Evolutionary conservation across 2,888 invertebrate species (phyloP).

Genomic region (Stenurella melanura): DNA sequence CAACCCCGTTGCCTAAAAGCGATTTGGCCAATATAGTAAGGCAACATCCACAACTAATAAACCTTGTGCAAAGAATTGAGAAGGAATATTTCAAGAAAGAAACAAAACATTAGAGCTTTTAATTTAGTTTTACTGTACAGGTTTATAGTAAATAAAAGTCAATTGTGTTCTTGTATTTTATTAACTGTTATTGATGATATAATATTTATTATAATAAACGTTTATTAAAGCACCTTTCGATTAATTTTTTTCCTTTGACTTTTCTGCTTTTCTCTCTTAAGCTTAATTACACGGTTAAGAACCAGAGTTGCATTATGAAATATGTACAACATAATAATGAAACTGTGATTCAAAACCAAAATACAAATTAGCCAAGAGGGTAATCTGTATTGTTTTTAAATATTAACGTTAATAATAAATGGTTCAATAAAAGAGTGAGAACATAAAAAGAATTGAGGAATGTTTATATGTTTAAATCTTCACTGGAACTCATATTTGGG

Average conservation of each 20-base stretch:
- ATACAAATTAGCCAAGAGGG: constrained; percentile 44
- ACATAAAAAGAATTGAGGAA: constrained; percentile 22
- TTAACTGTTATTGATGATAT: constrained; percentile 34
- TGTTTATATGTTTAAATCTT: constrained; percentile 44
- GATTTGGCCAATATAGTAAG: constrained; percentile 87
- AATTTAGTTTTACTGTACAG: constrained; percentile 4
- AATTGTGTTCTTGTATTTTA: constrained; percentile 25
- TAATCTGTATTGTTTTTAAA: constrained; percentile 39
- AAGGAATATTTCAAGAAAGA: constrained; percentile 82
- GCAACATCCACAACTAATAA: constrained; percentile 84
- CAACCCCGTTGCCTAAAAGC: constrained; percentile 90
- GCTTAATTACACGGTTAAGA: constrained; percentile 57
- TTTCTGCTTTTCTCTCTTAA: constrained; percentile 13
- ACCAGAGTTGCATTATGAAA: constrained; percentile 68
- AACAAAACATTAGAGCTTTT: constrained; percentile 48
- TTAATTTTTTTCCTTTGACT: constrained; percentile 20
- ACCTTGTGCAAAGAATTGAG: constrained; percentile 90
- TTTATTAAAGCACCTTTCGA: constrained; percentile 45
- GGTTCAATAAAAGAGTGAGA: constrained; percentile 39
- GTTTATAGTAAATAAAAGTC: constrained; percentile 30
- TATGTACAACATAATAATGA: constrained; percentile 67
- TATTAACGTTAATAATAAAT: constrained; percentile 31
- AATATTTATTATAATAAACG: constrained; percentile 23
- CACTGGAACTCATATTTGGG: constrained; percentile 48
- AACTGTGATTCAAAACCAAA: constrained; percentile 71